Conservation (phyloP, 2,888 invertebrate genomes). For the Cantharis nigra region DNA sequence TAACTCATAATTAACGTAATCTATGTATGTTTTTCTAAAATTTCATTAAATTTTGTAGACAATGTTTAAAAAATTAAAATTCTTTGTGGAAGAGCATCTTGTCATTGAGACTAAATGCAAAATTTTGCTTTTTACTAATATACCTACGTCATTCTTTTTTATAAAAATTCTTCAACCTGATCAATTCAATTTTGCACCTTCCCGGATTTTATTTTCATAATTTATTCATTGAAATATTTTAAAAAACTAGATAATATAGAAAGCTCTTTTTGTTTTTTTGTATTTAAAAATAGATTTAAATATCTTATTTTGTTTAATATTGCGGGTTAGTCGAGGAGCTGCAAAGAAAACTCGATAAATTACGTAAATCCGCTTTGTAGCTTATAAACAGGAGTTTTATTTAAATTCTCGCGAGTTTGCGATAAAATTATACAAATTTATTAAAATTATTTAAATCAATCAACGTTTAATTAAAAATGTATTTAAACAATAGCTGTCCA, state of each 20-base stretch:
- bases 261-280: not conserved
- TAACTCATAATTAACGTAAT: conserved; percentile 2
- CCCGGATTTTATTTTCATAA: not conserved
- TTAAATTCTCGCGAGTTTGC: too few species aligned
- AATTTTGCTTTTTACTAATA: not conserved
- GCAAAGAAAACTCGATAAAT: too few species aligned
- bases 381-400: too few species aligned
- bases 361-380: too few species aligned
- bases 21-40: not conserved
- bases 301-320: too few species aligned
- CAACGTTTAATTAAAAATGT: not conserved
- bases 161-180: not conserved
- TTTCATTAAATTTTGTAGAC: not conserved
- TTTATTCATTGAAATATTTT: not conserved
- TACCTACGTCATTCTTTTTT: not conserved
- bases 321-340: not conserved
- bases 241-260: not conserved
- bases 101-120: not conserved
- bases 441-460: not conserved
- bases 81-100: too few species aligned
- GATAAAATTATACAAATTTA: not conserved
- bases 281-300: not conserved
- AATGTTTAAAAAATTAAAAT: not conserved
- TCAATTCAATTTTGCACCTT: not conserved
- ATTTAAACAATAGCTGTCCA: not conserved